Evolutionary conservation across 1,140 invertebrate genomes (phyloP), one percentile per base, ranked within the genome.

Genomic region (Panagrolaimus sp.): DNA sequence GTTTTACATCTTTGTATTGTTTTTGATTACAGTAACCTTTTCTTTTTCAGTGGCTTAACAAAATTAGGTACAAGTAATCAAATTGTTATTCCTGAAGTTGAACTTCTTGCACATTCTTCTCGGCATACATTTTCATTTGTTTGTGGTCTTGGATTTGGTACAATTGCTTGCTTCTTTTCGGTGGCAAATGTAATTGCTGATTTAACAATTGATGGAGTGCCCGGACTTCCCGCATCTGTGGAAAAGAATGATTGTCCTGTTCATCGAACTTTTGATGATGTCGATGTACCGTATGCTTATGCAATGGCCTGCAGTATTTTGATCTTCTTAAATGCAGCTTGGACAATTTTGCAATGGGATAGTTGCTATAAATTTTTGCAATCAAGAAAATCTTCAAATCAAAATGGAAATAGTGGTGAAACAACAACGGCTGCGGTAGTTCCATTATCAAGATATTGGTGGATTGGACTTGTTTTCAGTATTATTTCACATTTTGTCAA

Each of bases 211-310:
- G 52, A 58, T 26, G 52, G 52, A 1, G 52, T 58, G 4, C 52
- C 52, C 0, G 52, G 52, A 12, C 52, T 58, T n/a, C 52, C 52
- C 1, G 52, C 52, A 26, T 58, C 52, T 12, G 21, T 58, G 1
- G 52, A 58, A 17, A 58, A 58, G 8, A 21, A 12, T 12, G 28
- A 21, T 2, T 58, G 28, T 21, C 52, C 52, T n/a, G 17, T 6
- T 0, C 21, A 21, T 12, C 52, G 52, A 14, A 58, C 52, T 0
- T 58, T 26, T 58, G 21, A 58, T 17, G 52, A 58, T 28, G 52
- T 58, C 15, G 52, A 58, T 58, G 52, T 58, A 58, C 52, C 52
- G 52, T 58, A 58, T 58, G 52, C 52, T n/a, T 58, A 58, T 21
- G 52, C 52, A 28, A 21, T 26, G 21, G 52, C 52, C 14, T 58